Base-by-base conservation (phyloP, 2,113 vertebrate genomes). In the Strix uralensis region DNA sequence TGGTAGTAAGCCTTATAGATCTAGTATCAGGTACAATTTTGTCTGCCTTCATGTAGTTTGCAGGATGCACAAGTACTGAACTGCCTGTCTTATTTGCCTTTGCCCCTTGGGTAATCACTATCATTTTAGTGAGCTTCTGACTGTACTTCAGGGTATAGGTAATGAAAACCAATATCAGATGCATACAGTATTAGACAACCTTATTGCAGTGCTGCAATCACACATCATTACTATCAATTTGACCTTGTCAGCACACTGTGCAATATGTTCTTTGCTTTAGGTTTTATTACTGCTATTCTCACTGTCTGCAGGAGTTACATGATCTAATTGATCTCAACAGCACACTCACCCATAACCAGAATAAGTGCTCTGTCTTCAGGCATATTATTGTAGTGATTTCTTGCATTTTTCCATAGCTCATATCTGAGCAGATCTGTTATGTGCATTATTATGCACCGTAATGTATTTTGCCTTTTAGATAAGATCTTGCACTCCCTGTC, bases 151-250 rank as follows among this genome's bases (percentile, higher is more conserved):
- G 78, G 73, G 88, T 84, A 88, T 86, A 85, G 62, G 88, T 94
- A 96, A 97, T 96, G 94, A 97, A 97, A 96, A 92, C 46, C 94
- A 95, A 49, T 97, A 97, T 94, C 92, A 94, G 92, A 96, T 95
- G 94, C 94, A 92, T 86, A 88, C 77, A 93, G 29, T 88, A 94
- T 94, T 67, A 95, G 86, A 91, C 92, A 97, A 87, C 78, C 86
- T 94, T 93, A 96, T 95, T 96, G 94, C 79, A 78, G 79, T 65
- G 59, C 90, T 97, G 75, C 92, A 75, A 96, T 89, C 88, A 89
- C 94, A 91, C 73, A 92, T 95, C 92, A 95, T 96, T 96, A 91
- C 81, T 94, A 92, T 94, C 90, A 94, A 90, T 93, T 91, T 94
- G 94, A 97, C 95, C 92, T 96, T 97, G 95, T 95, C 94, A 94